Evolutionary conservation across 2,797 vertebrate genomes (phyloP).

Genomic region (Anguilla anguilla): DNA sequence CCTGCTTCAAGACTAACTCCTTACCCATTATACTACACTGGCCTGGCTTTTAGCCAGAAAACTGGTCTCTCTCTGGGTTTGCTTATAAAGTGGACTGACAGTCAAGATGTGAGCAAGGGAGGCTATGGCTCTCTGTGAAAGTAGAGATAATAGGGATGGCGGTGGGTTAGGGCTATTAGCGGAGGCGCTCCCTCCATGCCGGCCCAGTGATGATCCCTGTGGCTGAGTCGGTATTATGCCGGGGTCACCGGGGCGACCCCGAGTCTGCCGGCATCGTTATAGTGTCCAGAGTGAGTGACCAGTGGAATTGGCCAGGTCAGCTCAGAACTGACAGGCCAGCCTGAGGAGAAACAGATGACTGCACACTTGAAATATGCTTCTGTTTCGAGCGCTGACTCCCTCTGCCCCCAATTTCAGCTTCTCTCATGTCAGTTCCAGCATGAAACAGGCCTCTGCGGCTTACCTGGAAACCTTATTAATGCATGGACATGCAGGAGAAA

Average conservation of each 20-base stretch:
- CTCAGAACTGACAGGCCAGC: neutral
- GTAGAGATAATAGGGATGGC: neutral
- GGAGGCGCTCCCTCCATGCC: conserved; percentile 18
- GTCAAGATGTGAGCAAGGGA: neutral
- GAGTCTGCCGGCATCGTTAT: conserved; percentile 33
- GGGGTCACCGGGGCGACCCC: conserved; percentile 33
- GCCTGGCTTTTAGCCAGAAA: neutral
- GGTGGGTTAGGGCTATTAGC: neutral
- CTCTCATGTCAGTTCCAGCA: neutral
- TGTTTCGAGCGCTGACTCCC: neutral
- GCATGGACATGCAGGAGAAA: neutral
- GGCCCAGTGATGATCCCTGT: conserved; percentile 31
- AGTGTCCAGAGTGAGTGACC: conserved; percentile 25
- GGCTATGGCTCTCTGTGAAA: neutral
- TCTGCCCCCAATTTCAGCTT: conserved; percentile 14
- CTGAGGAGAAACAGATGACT: conserved; percentile 3
- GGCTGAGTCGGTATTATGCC: conserved; percentile 46
- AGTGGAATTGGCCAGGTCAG: conserved; percentile 16
- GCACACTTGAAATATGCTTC: neutral
- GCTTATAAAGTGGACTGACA: neutral
- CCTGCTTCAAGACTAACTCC: no score
- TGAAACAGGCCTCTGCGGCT: neutral
- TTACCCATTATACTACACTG: no score
- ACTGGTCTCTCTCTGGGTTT: neutral
- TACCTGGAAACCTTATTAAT: conserved; percentile 12